Evolutionary conservation across 2,888 invertebrate species (phyloP), one percentile per base, ranked within the genome.

Genomic region (Furcula furcula): DNA sequence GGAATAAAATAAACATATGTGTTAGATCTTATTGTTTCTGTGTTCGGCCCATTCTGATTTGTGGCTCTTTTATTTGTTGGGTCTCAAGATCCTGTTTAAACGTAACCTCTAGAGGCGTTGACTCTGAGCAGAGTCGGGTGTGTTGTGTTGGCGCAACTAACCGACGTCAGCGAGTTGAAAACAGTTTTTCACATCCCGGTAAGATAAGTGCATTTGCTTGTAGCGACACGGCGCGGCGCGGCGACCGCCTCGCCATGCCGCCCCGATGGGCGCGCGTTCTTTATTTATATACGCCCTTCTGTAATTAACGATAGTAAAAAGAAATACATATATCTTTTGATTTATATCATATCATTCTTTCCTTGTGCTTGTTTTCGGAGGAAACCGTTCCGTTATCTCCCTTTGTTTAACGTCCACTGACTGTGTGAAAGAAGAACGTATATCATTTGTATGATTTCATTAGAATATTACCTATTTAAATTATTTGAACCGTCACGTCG

Each of bases 161-260:
- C 76, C 75, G 76, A 77, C 76, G 79, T 74, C 76, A 76, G 72
- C 73, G 76, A 65, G 73, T 73, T 71, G 66, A 68, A 65, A 75
- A 79, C 81, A 78, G 81, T 85, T 86, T 84, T 83, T 85, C 84
- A 83, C 82, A 75, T 79, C 74, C 76, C 80, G 73, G 80, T 77
- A 71, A 85, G 84, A 85, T 89, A 89, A 89, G 89, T 89, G 89
- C 89, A 85, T 89, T 89, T 88, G 80, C 89, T 88, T 89, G 89
- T 89, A 77, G 75, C 76, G 68, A 81, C 87, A 79, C 65, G 86
- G 74, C 84, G 77, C 79, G 79, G 65, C 76, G 76, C 74, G 67
- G 82, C 59, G 82, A 71, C 73, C 80, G 76, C 72, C 65, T 68
- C 70, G 71, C 73, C 66, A 65, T 64, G 61, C 76, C 75, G 82